Conservation (phyloP, 2,888 invertebrate species). For the Hirtodrosophila alboralis region DNA sequence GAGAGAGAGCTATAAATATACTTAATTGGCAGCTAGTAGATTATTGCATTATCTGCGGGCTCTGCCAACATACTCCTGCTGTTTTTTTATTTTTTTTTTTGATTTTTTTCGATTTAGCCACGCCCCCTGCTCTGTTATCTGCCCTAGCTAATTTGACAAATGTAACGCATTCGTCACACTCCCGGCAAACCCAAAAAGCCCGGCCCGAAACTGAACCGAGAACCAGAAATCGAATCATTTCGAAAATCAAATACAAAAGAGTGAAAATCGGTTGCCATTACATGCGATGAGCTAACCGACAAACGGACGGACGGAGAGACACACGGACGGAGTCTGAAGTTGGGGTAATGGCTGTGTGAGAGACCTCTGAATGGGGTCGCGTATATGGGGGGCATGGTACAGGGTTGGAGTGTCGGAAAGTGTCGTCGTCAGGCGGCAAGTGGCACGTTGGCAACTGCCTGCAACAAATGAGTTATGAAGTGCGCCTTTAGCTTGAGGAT, state of each 20-base stretch:
- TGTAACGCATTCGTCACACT: conserved; percentile 66
- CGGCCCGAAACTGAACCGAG: conserved; percentile 5
- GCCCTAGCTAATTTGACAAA: conserved; percentile 72
- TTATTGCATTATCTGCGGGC: conserved; percentile 46
- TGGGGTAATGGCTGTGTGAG: conserved; percentile 19
- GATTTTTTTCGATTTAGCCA: conserved; percentile 10
- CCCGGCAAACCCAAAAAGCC: conserved; percentile 3
- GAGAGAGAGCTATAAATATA: conserved; percentile 47
- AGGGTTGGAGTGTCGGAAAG: conserved; percentile 11
- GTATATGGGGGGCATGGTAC: conserved; percentile 1
- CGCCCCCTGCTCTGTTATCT: conserved; percentile 41
- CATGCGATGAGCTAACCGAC: conserved; percentile 53
- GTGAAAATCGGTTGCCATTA: conserved; percentile 71
- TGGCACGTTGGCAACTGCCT: background rate
- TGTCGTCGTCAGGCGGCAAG: conserved; percentile 9
- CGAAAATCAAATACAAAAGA: conserved; percentile 72
- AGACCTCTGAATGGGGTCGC: conserved; percentile 17
- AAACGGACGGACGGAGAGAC: conserved; percentile 31
- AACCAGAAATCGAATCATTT: conserved; percentile 48
- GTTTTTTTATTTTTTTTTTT: too few relatives aligned
- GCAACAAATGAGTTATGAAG: conserved; percentile 73
- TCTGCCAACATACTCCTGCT: conserved; percentile 16
- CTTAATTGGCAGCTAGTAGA: conserved; percentile 64
- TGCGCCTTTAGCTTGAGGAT: conserved; percentile 56
- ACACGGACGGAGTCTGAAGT: conserved; percentile 19